Conservation (phyloP, 2,113 vertebrate species). For the Rafetus swinhoei region DNA sequence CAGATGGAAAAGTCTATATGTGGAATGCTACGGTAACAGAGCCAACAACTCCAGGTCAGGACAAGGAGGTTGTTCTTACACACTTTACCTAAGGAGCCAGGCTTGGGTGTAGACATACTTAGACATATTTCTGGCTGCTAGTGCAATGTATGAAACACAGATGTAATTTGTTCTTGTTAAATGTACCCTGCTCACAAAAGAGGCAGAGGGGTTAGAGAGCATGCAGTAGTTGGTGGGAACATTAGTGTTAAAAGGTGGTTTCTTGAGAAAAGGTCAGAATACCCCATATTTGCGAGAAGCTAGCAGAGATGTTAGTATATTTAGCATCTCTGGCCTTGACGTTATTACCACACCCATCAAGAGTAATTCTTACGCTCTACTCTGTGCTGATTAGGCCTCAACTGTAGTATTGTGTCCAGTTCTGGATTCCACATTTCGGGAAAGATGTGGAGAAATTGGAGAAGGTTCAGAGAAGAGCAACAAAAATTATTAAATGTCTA, state of each 20-base stretch:
- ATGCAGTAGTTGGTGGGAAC: neutral
- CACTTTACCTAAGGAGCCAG: slow-evolving; percentile 13
- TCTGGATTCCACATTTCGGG: too few relatives aligned
- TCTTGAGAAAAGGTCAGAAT: neutral
- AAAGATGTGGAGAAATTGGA: too few relatives aligned
- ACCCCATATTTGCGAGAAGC: neutral
- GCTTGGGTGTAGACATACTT: neutral
- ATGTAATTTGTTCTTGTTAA: slow-evolving; percentile 32
- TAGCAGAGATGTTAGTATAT: neutral
- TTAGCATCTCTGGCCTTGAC: neutral
- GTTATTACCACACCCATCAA: neutral
- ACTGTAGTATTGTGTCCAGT: too few relatives aligned
- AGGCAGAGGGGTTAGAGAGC: slow-evolving; percentile 1
- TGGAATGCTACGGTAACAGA: neutral
- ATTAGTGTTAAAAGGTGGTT: neutral
- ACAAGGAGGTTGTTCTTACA: neutral
- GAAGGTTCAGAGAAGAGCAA: too few relatives aligned
- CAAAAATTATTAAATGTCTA: too few relatives aligned
- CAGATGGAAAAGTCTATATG: neutral
- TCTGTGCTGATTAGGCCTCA: too few relatives aligned
- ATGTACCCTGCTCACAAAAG: neutral
- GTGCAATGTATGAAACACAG: slow-evolving; percentile 4
- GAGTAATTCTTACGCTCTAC: too few relatives aligned
- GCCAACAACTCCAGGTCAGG: neutral
- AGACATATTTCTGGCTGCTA: slow-evolving; percentile 24